Base-by-base conservation (phyloP, 1,140 invertebrate species). In the Mylabris phalerata region DNA sequence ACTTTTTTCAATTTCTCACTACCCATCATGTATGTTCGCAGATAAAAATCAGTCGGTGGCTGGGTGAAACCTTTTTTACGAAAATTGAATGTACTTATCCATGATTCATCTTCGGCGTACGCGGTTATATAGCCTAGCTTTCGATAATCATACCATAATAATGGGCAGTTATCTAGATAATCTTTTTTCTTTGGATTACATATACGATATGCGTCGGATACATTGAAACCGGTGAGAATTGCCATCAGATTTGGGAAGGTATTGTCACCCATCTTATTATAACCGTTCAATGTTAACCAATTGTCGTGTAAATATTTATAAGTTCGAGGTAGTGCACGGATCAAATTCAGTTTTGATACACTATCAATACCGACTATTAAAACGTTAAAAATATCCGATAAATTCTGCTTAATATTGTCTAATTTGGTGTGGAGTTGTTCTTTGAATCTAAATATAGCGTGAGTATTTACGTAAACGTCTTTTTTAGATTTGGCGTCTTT, bases 201-300 rank as follows among this genome's bases (percentile, higher is more conserved):
- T 64, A 75, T 70, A 13, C 70, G 50, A 57, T 76, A 69, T n/a
- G 78, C 73, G 55, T 75, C 73, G 6, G 65, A 61, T 48, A 74
- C 66, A 68, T 73, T 82, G 32, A 79, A 76, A 2, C 89, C 89
- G 2, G 83, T 86, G 19, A 90, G 72, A 4, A 87, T 70, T 0
- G 88, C 84, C 78, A 92, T 85, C n/a, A 92, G 67, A 71, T 92
- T 92, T 0, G 88, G 87, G 67, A 86, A 89, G 1, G 87, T 90
- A 59, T 90, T 90, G 62, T 88, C 87, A 2, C 81, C 88, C 64
- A 83, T 78, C 71, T 85, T 85, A 49, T 80, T 64, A 66, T 83
- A 85, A 0, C 83, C 83, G 26, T 75, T 69, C 9, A 84, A 68
- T 19, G 75, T 72, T 4, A 81, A 60, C 70, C 80, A 84, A 27